Base-by-base conservation (phyloP, 2,888 invertebrate species). In the Brachypalpus laphriformis region DNA sequence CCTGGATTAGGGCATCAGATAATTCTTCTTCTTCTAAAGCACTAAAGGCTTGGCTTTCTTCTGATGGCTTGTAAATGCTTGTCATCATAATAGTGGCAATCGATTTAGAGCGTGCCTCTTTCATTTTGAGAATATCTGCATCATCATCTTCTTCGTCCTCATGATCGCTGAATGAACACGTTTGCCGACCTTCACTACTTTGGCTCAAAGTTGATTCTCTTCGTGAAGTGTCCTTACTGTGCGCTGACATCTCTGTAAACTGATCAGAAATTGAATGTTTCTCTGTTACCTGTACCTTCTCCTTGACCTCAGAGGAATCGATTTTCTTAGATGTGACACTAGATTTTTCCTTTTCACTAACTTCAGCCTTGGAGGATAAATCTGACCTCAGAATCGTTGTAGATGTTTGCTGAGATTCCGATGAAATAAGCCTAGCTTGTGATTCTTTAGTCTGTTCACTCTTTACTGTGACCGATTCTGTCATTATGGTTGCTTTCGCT, bases 81-180 rank as follows among this genome's bases (percentile, higher is more conserved):
- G 92, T 91, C 89, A 91, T 91, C 92, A 92, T 92, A 22, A 92
- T 92, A 6, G 91, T 90, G 22, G 92, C 91, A 74, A 92, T 91
- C 3, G 92, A 92, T 80, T 92, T 92, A 5, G 92, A 92, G 16
- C 92, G 91, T 9, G 90, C 89, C 87, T 92, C 93, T 77, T 91
- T 92, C 4, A 91, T 87, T 34, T 89, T 90, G 2, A 87, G 65
- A 3, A 88, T 85, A 18, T 89, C 89, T 3, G 83, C 82, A 56
- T 86, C 82, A 14, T 87, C 85, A 1, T 88, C 88, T 1, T 90
- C 90, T n/a, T 90, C 91, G 4, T 88, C 88, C 66, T 92, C 91
- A 4, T 88, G 89, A 86, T 91, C 91, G 66, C 91, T 90, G 9
- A 90, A 89, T 1, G 90, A 90, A 22, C 72, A 47, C 11, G 87